phyloP scores from a whole-genome alignment of 1,140 invertebrate species.

The Pectinophora gossypiella region DNA sequence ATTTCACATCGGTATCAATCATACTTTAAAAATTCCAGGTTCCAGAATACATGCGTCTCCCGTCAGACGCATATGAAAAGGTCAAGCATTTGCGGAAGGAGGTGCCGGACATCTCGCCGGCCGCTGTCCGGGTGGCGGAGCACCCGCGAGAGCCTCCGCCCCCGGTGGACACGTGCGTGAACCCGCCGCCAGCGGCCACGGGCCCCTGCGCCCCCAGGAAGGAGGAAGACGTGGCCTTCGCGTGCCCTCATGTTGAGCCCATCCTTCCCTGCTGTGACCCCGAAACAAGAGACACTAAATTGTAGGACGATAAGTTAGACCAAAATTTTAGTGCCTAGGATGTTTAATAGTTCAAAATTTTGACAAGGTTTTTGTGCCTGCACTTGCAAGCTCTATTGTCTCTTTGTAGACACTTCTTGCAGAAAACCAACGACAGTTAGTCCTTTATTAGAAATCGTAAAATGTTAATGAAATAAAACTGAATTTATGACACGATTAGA shows the following conservation, averaged over 20 bases:
- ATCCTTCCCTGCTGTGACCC: constrained; percentile 41
- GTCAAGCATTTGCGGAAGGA: constrained; percentile 49
- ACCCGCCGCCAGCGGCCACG: constrained; percentile 23
- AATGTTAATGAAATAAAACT: too few relatives aligned
- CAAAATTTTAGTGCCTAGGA: too few relatives aligned
- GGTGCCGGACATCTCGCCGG: constrained; percentile 48
- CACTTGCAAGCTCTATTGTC: too few relatives aligned
- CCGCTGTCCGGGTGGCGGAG: constrained; percentile 33
- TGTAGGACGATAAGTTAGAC: too few relatives aligned
- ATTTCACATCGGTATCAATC: neutral
- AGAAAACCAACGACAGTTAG: too few relatives aligned
- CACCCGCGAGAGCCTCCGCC: constrained; percentile 27
- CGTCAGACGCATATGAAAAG: constrained; percentile 43
- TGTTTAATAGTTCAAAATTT: too few relatives aligned
- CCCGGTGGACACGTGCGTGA: constrained; percentile 27
- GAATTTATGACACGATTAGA: too few relatives aligned
- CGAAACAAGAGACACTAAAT: constrained; percentile 16
- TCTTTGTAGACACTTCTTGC: too few relatives aligned
- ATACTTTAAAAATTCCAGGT: constrained; percentile 21
- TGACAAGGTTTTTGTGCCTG: too few relatives aligned
- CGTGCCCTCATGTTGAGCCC: constrained; percentile 42
- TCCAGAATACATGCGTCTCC: constrained; percentile 53
- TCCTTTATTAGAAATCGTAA: too few relatives aligned
- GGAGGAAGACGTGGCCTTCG: constrained; percentile 58
- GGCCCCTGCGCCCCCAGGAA: constrained; percentile 30